phyloP scores from a whole-genome alignment of 2,113 vertebrate genomes.

The Pterocles orientalis region DNA sequence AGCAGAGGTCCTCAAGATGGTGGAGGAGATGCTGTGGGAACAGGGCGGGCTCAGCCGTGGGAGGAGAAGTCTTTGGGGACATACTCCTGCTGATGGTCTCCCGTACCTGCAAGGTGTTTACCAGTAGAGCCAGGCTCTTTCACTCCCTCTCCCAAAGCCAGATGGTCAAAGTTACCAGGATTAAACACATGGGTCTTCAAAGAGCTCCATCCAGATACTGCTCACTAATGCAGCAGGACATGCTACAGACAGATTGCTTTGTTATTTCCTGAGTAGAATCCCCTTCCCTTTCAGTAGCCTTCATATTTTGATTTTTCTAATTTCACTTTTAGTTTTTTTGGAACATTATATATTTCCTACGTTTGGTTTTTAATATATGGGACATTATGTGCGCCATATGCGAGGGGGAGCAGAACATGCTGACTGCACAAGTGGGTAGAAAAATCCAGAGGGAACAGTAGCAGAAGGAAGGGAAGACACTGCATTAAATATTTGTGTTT shows the following conservation, averaged over 20 bases:
- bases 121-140: neutral
- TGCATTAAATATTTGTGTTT: neutral
- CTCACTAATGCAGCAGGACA: neutral
- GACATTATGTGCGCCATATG: neutral
- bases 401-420: neutral
- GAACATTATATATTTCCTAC: neutral
- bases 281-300: neutral
- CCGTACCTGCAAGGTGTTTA: neutral
- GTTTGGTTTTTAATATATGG: neutral
- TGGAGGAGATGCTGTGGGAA: neutral
- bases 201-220: neutral
- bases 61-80: neutral
- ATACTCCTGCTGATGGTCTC: neutral
- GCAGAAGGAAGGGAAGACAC: conserved; percentile 17
- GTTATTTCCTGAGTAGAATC: neutral
- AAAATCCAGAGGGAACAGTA: neutral
- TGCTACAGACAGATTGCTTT: neutral
- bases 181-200: neutral
- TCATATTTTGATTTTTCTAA: neutral
- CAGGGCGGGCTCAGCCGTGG: neutral
- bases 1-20: accelerated
- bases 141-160: neutral
- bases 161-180: accelerated
- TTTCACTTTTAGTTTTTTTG: neutral
- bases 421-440: neutral